Conservation (phyloP, 2,113 vertebrate species). For the Ptilorrhoa leucosticta region DNA sequence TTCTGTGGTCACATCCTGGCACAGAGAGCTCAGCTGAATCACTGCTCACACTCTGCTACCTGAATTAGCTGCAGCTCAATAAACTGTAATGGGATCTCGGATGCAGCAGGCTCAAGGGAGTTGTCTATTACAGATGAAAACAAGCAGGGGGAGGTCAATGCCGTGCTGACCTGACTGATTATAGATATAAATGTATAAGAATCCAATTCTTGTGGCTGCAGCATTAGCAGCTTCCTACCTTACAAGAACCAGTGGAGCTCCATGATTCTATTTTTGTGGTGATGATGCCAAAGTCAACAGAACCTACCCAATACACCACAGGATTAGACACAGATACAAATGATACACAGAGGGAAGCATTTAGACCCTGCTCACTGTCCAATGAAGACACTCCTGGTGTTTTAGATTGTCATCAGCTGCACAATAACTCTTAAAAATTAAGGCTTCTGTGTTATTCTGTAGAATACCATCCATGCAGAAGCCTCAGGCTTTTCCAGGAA, state of each 20-base stretch:
- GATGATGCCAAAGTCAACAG: background rate
- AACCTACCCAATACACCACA: rapidly evolving
- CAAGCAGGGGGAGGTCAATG: background rate
- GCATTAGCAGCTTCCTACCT: background rate
- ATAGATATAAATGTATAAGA: background rate
- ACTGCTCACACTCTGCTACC: background rate
- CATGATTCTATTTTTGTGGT: background rate
- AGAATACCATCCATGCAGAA: background rate
- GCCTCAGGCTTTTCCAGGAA: background rate
- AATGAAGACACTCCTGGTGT: background rate
- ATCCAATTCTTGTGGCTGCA: background rate
- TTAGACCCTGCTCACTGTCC: background rate
- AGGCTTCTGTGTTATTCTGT: background rate
- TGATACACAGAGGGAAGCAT: background rate
- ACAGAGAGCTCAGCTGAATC: background rate
- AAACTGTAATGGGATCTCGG: background rate
- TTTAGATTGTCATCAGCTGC: background rate
- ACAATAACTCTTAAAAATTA: background rate
- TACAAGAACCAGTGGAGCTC: background rate
- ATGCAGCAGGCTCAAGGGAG: background rate
- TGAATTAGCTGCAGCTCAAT: background rate
- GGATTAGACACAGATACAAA: background rate
- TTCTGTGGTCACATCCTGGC: background rate
- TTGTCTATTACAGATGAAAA: background rate
- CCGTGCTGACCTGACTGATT: background rate